A percentile compares a stretch with the other conserved stretches of the same genome.
Conservation (phyloP, 2,888 invertebrate species). For the Hydrotaea diabolus region DNA sequence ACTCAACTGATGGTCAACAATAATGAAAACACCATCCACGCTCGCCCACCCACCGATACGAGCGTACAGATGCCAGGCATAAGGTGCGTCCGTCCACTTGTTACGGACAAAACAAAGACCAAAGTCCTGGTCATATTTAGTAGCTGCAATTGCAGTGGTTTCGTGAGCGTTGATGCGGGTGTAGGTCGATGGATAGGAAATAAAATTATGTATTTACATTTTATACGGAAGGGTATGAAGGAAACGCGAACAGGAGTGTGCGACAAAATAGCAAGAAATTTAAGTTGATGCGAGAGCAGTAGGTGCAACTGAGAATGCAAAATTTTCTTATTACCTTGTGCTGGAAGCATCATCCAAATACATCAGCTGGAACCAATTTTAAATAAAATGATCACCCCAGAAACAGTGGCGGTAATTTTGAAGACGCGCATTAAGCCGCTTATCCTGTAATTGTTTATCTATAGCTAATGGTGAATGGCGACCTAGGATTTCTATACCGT, state of each 20-base stretch:
- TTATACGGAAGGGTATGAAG: background rate
- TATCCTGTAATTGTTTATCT: no score
- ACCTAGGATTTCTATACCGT: no score
- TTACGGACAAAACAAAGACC: background rate
- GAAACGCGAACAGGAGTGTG: background rate
- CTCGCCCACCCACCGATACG: background rate
- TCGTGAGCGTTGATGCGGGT: background rate
- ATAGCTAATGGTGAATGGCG: no score
- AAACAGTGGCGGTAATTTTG: no score
- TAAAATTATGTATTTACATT: constrained; percentile 19
- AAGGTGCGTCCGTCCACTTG: background rate
- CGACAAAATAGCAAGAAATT: background rate
- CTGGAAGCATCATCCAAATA: no score
- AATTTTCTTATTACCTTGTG: no score
- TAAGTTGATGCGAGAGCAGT: no score
- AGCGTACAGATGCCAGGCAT: background rate
- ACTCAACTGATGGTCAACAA: constrained; percentile 55
- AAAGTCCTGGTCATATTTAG: background rate
- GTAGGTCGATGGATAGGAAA: background rate
- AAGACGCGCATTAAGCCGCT: no score
- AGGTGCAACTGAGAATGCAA: no score
- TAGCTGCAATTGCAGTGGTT: constrained; percentile 6
- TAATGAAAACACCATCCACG: constrained; percentile 35
- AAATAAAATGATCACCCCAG: no score
- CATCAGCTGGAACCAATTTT: no score